These are phyloP conservation scores for Spilogale gracilis DNA, from an alignment of 2,113 vertebrate species.

Conservation along the genomic window DNA sequence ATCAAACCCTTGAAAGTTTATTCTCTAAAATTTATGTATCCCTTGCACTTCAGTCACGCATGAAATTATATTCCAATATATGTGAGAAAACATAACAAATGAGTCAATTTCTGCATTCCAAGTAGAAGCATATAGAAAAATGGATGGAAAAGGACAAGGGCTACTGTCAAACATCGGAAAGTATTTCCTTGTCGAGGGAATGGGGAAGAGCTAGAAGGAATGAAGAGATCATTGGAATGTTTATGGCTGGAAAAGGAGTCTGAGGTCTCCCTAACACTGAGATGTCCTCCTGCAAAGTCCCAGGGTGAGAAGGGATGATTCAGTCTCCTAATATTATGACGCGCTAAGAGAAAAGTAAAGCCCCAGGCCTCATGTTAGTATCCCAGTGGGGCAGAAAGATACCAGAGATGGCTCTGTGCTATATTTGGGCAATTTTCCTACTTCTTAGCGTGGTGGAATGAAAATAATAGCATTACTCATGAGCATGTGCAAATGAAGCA, in stretches of 20 bases:
- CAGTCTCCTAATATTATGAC: neutral
- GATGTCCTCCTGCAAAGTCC: neutral
- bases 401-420: neutral
- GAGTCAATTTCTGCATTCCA: neutral
- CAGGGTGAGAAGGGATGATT: neutral
- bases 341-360: neutral
- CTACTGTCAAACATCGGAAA: neutral
- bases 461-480: neutral
- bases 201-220: neutral
- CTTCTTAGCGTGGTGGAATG: neutral
- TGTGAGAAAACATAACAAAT: neutral
- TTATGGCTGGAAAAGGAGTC: accelerated
- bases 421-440: neutral
- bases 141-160: neutral
- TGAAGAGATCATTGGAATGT: neutral
- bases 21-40: neutral
- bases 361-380: neutral
- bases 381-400: neutral
- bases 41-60: neutral
- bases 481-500: neutral
- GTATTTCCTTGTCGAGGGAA: neutral
- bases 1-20: neutral
- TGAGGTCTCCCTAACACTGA: accelerated
- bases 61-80: neutral
- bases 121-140: neutral